Conservation (phyloP, 2,888 invertebrate species). For the Lobophora halterata region DNA sequence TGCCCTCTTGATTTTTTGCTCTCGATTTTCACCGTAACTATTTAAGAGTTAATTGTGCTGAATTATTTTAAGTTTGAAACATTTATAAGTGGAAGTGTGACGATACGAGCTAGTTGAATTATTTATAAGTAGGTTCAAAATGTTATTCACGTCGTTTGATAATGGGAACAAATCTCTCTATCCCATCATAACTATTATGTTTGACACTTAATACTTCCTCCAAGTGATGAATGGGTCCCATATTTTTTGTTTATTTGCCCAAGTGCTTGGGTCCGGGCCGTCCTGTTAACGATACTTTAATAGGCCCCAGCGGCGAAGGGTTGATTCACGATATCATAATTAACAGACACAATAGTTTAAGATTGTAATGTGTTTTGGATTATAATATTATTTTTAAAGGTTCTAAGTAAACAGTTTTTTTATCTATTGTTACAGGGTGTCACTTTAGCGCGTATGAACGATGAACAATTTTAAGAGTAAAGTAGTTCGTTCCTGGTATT, state of each 20-base stretch:
- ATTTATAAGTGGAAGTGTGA: too few species aligned
- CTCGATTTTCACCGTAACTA: too few species aligned
- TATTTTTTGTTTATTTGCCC: slow-evolving; percentile 35
- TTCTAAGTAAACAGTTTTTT: too few species aligned
- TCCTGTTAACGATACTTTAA: slow-evolving; percentile 56
- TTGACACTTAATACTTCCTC: slow-evolving; percentile 76
- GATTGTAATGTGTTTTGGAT: slow-evolving; percentile 26
- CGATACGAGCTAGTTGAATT: too few species aligned
- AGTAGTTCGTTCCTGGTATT: too few species aligned
- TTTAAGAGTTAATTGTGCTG: too few species aligned
- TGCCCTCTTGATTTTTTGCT: too few species aligned
- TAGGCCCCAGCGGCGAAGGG: slow-evolving; percentile 34
- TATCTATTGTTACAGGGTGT: too few species aligned
- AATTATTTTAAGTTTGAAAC: too few species aligned
- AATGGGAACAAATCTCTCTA: slow-evolving; percentile 46
- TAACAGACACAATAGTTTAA: slow-evolving; percentile 52
- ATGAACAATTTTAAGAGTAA: too few species aligned
- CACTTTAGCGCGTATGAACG: too few species aligned
- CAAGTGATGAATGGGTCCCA: slow-evolving; percentile 54
- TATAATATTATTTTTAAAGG: slow-evolving; percentile 6
- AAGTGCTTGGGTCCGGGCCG: slow-evolving; percentile 36
- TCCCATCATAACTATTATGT: slow-evolving; percentile 59
- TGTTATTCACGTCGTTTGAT: slow-evolving; percentile 19
- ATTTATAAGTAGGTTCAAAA: too few species aligned
- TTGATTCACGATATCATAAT: slow-evolving; percentile 77